Evolutionary conservation across 2,888 invertebrate species (phyloP).

Genomic region (Archips crataeganus): DNA sequence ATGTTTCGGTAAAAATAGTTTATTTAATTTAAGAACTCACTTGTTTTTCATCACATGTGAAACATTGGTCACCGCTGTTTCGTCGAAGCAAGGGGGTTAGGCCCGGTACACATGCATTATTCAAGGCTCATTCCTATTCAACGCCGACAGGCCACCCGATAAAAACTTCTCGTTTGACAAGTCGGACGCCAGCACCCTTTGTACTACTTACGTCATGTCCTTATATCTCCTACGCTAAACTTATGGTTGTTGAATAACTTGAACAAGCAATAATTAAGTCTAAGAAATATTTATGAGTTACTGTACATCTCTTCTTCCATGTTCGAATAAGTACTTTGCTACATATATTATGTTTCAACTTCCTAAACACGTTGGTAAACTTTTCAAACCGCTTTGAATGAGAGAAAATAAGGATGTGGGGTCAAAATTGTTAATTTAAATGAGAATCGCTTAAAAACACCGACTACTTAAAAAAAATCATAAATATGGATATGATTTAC

Average conservation of each 20-base stretch:
- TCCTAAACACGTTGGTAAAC: conserved; percentile 20
- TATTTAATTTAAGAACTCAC: conserved; percentile 16
- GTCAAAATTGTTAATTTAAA: conserved; percentile 26
- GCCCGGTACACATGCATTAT: conserved; percentile 78
- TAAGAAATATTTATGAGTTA: conserved; percentile 55
- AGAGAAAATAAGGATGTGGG: conserved; percentile 22
- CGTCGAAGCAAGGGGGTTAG: conserved; percentile 54
- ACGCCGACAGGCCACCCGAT: conserved; percentile 81
- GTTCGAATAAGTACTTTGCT: conserved; percentile 37
- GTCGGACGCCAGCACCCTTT: conserved; percentile 83
- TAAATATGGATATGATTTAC: conserved; percentile 11
- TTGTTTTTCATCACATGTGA: conserved; percentile 36
- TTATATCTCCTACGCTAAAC: conserved; percentile 53
- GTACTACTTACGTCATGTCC: conserved; percentile 79
- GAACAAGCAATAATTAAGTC: conserved; percentile 47
- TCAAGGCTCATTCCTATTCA: conserved; percentile 84
- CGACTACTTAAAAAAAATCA: background rate
- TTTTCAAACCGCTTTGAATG: conserved; percentile 20
- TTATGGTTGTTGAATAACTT: conserved; percentile 48
- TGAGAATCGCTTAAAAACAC: conserved; percentile 7
- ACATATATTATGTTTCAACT: conserved; percentile 15
- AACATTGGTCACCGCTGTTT: conserved; percentile 69
- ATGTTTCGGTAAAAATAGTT: background rate
- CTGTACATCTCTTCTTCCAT: conserved; percentile 44
- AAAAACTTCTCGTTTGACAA: conserved; percentile 85